Evolutionary conservation across 2,888 invertebrate species (phyloP).

Genomic region (Microctonus brassicae): DNA sequence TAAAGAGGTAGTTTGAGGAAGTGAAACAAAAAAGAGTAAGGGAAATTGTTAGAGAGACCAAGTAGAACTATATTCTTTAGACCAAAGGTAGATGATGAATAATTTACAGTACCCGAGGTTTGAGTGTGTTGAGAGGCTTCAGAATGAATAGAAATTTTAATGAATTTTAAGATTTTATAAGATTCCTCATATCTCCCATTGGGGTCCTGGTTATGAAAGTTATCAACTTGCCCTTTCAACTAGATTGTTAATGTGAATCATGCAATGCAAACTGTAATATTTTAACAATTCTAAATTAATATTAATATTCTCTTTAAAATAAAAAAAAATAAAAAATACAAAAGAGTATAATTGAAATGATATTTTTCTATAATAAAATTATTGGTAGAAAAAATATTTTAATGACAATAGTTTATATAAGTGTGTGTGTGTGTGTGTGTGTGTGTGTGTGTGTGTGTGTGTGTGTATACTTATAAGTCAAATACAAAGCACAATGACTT

Average conservation of each 20-base stretch:
- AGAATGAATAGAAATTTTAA: slow-evolving; percentile 42
- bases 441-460: too few species aligned
- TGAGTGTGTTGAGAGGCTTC: slow-evolving; percentile 11
- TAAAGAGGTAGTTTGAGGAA: background rate
- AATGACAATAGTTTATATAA: too few species aligned
- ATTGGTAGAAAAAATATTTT: too few species aligned
- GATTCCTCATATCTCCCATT: slow-evolving; percentile 5
- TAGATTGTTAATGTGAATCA: background rate
- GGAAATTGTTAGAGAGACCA: background rate
- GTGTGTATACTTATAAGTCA: too few species aligned
- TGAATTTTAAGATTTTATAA: slow-evolving; percentile 45
- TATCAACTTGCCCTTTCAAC: background rate
- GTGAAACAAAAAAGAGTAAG: background rate
- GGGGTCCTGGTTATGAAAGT: background rate
- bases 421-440: too few species aligned
- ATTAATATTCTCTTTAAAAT: too few species aligned
- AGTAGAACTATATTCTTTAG: slow-evolving; percentile 2
- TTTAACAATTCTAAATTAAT: too few species aligned
- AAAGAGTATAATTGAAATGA: too few species aligned
- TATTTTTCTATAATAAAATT: too few species aligned
- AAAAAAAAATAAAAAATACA: too few species aligned
- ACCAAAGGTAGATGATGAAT: background rate
- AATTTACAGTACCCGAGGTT: slow-evolving; percentile 10
- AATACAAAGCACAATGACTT: too few species aligned
- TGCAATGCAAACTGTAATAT: too few species aligned